A percentile compares a stretch with the other conserved stretches of the same genome.
Conservation (phyloP, 2,888 invertebrate genomes). For the Stenoptilia bipunctidactyla region DNA sequence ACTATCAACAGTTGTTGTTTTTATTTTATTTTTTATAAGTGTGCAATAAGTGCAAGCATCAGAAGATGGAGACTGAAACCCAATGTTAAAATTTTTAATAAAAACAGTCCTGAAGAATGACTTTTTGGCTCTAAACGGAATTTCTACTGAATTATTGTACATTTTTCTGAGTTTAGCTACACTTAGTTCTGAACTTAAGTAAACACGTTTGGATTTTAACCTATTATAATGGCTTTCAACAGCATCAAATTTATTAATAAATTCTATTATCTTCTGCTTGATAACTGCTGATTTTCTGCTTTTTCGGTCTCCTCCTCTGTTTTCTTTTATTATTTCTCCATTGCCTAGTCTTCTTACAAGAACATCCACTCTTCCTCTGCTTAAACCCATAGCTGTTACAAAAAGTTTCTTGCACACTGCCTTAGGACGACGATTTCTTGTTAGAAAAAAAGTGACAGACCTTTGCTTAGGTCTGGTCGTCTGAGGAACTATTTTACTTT, state of each 20-base stretch:
- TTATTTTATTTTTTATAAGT: constrained; percentile 11
- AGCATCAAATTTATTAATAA: constrained; percentile 7
- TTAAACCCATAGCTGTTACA: neutral
- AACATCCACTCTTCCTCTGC: constrained; percentile 3
- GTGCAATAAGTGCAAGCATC: constrained; percentile 10
- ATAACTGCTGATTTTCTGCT: constrained; percentile 2
- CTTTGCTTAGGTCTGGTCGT: constrained; percentile 1
- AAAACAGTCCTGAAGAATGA: constrained; percentile 8
- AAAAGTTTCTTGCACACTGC: constrained; percentile 3
- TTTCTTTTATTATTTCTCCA: constrained; percentile 7
- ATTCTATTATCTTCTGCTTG: constrained; percentile 7
- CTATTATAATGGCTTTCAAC: constrained; percentile 10
- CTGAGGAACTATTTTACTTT: constrained; percentile 1
- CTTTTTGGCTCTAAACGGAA: constrained; percentile 5
- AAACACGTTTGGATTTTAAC: constrained; percentile 7
- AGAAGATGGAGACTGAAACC: constrained; percentile 10
- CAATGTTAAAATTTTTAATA: constrained; percentile 10
- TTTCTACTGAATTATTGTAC: constrained; percentile 1
- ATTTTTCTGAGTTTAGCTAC: constrained; percentile 4
- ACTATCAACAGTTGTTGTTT: constrained; percentile 2
- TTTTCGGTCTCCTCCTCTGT: constrained; percentile 9
- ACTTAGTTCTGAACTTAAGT: constrained; percentile 7
- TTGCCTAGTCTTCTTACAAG: neutral
- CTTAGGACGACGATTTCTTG: neutral
- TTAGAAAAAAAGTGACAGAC: constrained; percentile 1